These are phyloP conservation scores for Danio albolineatus DNA, from an alignment of 2,797 vertebrate genomes.

Conservation along the genomic window DNA sequence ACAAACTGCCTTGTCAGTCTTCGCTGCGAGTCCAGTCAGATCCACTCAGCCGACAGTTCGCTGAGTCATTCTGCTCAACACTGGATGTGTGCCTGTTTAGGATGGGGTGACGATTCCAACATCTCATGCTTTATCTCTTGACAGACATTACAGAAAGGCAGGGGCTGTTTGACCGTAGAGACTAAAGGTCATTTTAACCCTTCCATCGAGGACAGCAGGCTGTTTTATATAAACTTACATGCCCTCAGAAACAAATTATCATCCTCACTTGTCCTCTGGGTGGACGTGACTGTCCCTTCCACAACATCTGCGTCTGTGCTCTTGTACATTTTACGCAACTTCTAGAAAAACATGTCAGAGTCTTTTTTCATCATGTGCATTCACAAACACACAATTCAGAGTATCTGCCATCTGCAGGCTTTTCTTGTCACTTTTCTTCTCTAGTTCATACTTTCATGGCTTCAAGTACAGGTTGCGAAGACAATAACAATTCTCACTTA, in stretches of 20 bases:
- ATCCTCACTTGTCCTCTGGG: conserved; percentile 15
- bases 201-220: conserved; percentile 3
- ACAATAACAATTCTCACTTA: conserved; percentile 67
- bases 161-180: not conserved
- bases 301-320: not conserved
- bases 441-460: not conserved
- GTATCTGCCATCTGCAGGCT: conserved; percentile 3
- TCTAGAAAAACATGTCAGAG: conserved; percentile 17
- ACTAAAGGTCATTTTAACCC: conserved; percentile 28
- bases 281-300: conserved; percentile 11
- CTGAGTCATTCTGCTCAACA: conserved; percentile 35
- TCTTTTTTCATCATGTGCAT: not conserved
- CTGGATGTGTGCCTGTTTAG: conserved; percentile 5
- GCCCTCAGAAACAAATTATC: conserved; percentile 34
- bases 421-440: conserved; percentile 5
- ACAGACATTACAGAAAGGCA: not conserved
- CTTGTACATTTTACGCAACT: conserved; percentile 2
- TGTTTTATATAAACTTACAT: conserved; percentile 30
- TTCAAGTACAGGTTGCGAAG: not conserved
- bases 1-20: conserved; percentile 43
- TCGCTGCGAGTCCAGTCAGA: not conserved
- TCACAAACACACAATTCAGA: not conserved
- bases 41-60: conserved; percentile 4
- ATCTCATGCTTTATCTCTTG: conserved; percentile 27
- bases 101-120: conserved; percentile 4